Conservation (phyloP, 2,888 invertebrate species). For the Lumbricus terrestris region DNA sequence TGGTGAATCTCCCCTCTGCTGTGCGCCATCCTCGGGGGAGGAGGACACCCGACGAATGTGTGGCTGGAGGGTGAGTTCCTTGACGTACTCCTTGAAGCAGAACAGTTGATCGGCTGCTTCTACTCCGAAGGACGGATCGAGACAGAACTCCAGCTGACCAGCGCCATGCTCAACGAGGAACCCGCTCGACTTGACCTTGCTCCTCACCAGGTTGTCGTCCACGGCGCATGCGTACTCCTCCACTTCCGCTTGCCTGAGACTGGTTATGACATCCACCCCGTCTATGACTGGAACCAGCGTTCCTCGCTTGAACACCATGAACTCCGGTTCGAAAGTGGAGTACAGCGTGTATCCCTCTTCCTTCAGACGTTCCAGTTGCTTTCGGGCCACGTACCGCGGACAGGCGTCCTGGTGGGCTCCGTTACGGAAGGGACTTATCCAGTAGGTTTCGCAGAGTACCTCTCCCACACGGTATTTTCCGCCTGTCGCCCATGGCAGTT, state of each 20-base stretch:
- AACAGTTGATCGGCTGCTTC: conserved; percentile 34
- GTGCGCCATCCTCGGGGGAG: not conserved
- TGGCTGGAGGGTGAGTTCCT: conserved; percentile 32
- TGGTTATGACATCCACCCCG: conserved; percentile 14
- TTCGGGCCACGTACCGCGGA: conserved; percentile 25
- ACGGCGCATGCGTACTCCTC: conserved; percentile 31
- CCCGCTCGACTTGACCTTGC: conserved; percentile 18
- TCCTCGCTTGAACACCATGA: conserved; percentile 25
- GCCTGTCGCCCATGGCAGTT: conserved; percentile 28
- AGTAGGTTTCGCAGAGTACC: conserved; percentile 31
- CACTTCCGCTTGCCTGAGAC: not conserved
- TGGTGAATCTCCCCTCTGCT: not conserved
- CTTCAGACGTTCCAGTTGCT: conserved; percentile 27
- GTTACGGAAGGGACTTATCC: conserved; percentile 21
- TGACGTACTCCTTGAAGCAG: conserved; percentile 33
- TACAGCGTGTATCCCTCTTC: conserved; percentile 26
- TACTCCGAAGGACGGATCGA: conserved; percentile 31
- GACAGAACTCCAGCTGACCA: conserved; percentile 37
- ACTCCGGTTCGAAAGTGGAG: conserved; percentile 37
- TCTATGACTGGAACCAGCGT: conserved; percentile 22
- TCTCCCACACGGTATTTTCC: conserved; percentile 28
- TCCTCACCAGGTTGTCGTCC: conserved; percentile 28
- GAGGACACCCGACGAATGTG: too few species aligned
- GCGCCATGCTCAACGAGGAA: conserved; percentile 30
- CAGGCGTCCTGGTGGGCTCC: conserved; percentile 25